A percentile compares a stretch with the other conserved stretches of the same genome.
phyloP scores from a whole-genome alignment of 1,140 invertebrate species.

The Nephila pilipes region DNA sequence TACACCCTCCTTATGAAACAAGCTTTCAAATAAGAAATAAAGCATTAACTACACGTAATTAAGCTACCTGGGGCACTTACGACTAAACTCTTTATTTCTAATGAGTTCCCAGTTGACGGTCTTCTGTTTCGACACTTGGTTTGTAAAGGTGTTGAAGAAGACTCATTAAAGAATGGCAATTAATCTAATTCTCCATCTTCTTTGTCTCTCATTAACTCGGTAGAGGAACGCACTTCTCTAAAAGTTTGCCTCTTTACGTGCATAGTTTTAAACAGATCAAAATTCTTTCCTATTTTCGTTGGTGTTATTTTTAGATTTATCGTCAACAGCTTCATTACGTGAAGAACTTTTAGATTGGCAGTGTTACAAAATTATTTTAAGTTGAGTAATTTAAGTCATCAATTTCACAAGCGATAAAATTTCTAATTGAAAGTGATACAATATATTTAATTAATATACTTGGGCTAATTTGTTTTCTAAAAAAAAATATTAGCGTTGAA shows the following conservation, averaged over 20 bases:
- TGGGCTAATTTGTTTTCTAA: no score
- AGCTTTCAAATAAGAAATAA: conserved; percentile 25
- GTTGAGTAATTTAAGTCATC: background rate
- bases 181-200: conserved; percentile 47
- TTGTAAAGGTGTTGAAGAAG: conserved; percentile 47
- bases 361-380: background rate
- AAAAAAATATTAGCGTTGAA: no score
- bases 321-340: background rate
- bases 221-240: background rate
- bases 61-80: conserved; percentile 33
- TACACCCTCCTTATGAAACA: background rate
- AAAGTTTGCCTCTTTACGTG: conserved; percentile 39
- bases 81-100: conserved; percentile 30
- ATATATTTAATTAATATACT: no score
- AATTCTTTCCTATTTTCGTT: conserved; percentile 10
- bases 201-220: conserved; percentile 39
- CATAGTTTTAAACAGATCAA: conserved; percentile 52
- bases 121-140: background rate
- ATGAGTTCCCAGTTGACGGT: conserved; percentile 28
- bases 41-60: conserved; percentile 34
- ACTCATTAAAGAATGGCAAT: conserved; percentile 57
- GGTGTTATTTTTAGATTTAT: conserved; percentile 14
- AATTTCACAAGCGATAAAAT: background rate
- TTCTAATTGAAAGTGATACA: background rate
- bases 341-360: background rate